Conservation (phyloP, 2,888 invertebrate species). For the Noctuana brunneofusca region DNA sequence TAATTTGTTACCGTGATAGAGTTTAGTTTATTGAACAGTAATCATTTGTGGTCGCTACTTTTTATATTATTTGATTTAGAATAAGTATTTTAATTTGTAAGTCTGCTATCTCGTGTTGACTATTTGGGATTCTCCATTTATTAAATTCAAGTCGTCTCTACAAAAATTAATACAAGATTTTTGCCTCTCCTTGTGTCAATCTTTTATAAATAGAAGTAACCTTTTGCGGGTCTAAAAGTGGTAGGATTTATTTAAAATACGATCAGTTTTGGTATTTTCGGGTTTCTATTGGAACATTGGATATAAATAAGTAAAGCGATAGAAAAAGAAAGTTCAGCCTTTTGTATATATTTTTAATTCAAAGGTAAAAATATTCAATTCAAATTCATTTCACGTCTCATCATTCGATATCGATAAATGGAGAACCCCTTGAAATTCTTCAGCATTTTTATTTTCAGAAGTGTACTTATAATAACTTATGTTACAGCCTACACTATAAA, state of each 20-base stretch:
- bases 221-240: no score
- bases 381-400: background rate
- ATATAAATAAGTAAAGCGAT: no score
- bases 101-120: background rate
- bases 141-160: background rate
- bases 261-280: no score
- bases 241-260: no score
- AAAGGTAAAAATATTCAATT: no score
- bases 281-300: no score
- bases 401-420: background rate
- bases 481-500: background rate
- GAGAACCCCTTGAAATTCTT: background rate
- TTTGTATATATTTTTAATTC: no score
- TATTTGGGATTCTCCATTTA: background rate
- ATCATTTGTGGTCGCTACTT: conserved; percentile 5
- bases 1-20: no score
- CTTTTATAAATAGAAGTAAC: background rate
- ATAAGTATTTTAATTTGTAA: background rate
- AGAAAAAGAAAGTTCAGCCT: no score
- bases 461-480: background rate
- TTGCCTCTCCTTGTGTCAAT: background rate
- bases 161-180: no score
- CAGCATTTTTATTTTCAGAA: background rate
- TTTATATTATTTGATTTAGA: background rate
- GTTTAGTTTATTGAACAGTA: background rate